phyloP scores from a whole-genome alignment of 1,140 invertebrate genomes.

The Araneus ventricosus region DNA sequence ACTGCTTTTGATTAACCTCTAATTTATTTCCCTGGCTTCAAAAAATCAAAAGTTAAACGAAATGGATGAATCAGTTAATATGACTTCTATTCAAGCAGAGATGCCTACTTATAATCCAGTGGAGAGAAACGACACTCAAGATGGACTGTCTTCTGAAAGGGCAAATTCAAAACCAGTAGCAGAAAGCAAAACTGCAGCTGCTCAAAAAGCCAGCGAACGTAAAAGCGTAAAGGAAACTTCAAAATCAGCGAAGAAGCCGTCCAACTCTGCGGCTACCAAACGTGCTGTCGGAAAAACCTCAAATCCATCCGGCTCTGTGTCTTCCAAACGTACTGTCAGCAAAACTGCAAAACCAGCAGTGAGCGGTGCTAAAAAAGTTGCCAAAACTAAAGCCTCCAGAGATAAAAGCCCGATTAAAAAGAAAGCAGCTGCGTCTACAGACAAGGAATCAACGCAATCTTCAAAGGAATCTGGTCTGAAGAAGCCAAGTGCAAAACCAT shows the following conservation, averaged over 20 bases:
- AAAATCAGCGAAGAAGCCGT: not conserved
- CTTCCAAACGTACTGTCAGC: too few species aligned
- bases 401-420: not conserved
- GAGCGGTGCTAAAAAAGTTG: not conserved
- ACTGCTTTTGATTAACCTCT: too few species aligned
- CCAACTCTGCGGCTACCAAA: not conserved
- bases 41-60: not conserved
- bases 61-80: not conserved
- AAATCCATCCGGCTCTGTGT: too few species aligned
- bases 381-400: not conserved
- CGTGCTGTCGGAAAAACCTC: not conserved
- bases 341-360: not conserved
- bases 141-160: not conserved
- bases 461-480: too few species aligned
- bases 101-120: not conserved
- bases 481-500: too few species aligned
- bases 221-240: not conserved
- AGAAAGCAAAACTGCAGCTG: not conserved
- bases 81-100: not conserved
- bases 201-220: not conserved
- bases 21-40: too few species aligned
- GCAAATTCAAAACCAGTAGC: not conserved
- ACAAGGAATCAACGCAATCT: not conserved
- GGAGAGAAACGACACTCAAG: not conserved
- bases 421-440: not conserved